Base-by-base conservation (phyloP, 1,140 invertebrate species). In the Calycopis cecrops region DNA sequence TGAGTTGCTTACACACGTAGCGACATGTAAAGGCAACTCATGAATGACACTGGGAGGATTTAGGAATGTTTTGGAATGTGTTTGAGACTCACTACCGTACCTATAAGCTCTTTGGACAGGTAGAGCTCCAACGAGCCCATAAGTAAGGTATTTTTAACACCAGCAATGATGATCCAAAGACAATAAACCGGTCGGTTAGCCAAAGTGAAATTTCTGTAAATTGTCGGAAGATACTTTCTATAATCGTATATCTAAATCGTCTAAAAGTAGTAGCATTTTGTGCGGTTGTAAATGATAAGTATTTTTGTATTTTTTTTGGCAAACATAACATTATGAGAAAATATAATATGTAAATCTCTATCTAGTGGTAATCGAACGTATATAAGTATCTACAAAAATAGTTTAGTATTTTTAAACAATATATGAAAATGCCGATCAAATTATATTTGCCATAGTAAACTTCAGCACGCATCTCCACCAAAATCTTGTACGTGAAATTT, bases 351-450 rank as follows among this genome's bases (percentile, higher is more conserved):
- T 81, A 73, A 78, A 80, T 81, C 65, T 85, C 76, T 85, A 82
- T 83, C 69, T 83, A 86, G 78, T 82, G 76, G 75, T 82, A 85
- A 73, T 85, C 63, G 76, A 86, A 82, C 66, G 77, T 78, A 82
- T 82, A 85, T 81, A 82, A 71, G 79, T 81, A 81, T 82, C 84
- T 87, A 87, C 81, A 87, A 87, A 87, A 87, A 87, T 87, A 87
- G 84, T 82, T 84, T 47, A 54, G 73, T 78, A 82, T 82, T 84
- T 70, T 79, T 74, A 79, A 85, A 79, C 64, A 72, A 79, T 76
- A 70, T 73, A 55, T 67, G 70, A 75, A 77, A 82, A 73, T 56
- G 66, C 66, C 73, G 67, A 71, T 58, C 48, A 75, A 79, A 69
- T 69, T 57, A 71, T 69, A 68, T 59, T 61, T 60, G 66, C 37